Base-by-base conservation (phyloP, 2,113 vertebrate genomes). In the Menidia beryllina region DNA sequence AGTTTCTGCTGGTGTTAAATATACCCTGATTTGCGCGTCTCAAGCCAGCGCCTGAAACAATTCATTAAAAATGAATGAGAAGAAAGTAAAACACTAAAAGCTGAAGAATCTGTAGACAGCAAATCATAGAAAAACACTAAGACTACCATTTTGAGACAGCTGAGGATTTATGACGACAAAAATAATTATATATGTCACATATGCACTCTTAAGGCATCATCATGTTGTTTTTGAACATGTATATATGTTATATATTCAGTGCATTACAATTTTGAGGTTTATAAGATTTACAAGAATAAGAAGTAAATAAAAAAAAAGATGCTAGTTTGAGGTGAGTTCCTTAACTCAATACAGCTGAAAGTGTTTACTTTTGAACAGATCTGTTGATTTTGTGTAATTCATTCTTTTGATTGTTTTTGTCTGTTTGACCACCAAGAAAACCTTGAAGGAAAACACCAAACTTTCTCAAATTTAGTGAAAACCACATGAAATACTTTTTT, bases 11-110 rank as follows among this genome's bases (percentile, higher is more conserved):
- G 90, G 64, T 82, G 91, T 75, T 89, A 93, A 88, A 86, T 81
- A 89, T 89, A 90, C 89, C 93, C 93, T 94, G 91, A 94, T 91
- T 91, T 88, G 87, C 87, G 85, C 85, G 72, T 67, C 82, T 85
- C 64, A 60, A 70, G 69, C 71, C 53, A 21, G 71, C 84, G 89
- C 85, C 88, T 90, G 86, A 87, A 92, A 90, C 91, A 92, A 88
- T 88, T 90, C 89, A 92, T 92, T 91, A 92, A 92, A 91, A 92
- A 91, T 91, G 86, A 88, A 93, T 87, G 86, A 87, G 76, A 69
- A 53, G 77, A 79, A 84, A 84, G 70, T 66, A 83, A 82, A 86
- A 79, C 84, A 74, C 61, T 34, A 51, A 72, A 38, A 55, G 62
- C 68, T 72, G 72, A 74, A 73, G 50, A 27, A 73, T 74, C 27